Conservation (phyloP, 2,113 vertebrate species). For the Australoheros scitulus region DNA sequence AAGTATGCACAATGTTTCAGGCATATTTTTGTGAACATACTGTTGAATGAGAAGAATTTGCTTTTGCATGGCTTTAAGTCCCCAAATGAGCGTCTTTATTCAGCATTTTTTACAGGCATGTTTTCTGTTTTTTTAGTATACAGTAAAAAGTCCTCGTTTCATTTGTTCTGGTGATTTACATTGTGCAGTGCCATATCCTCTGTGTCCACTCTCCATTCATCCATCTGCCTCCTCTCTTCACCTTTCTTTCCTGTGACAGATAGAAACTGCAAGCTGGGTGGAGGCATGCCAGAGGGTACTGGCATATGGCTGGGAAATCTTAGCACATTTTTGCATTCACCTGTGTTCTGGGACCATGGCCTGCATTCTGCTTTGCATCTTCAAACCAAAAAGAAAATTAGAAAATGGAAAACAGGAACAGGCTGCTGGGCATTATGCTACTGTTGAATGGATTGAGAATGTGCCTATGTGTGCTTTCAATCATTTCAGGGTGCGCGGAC, state of each 20-base stretch:
- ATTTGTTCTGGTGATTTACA: slow-evolving; percentile 49
- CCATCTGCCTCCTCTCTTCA: slow-evolving; percentile 10
- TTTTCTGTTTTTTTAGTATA: not conserved
- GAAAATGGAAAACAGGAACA: not conserved
- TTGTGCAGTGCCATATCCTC: slow-evolving; percentile 13
- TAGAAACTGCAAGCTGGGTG: slow-evolving; percentile 39
- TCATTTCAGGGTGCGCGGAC: not conserved
- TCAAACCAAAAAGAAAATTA: not conserved
- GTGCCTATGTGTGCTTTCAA: not conserved
- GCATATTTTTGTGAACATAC: slow-evolving; percentile 14
- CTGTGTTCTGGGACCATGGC: slow-evolving; percentile 26
- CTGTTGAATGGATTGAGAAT: not conserved
- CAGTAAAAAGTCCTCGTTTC: not conserved
- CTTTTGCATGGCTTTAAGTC: slow-evolving; percentile 13
- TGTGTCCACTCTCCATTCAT: not conserved
- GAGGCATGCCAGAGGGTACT: slow-evolving; percentile 57
- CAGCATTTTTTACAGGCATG: not conserved
- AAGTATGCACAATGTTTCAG: slow-evolving; percentile 33
- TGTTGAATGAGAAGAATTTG: slow-evolving; percentile 34
- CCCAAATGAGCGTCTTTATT: slow-evolving; percentile 13
- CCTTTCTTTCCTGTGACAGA: slow-evolving; percentile 30
- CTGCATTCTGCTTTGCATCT: slow-evolving; percentile 10
- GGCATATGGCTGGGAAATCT: slow-evolving; percentile 43
- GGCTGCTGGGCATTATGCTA: slow-evolving; percentile 25
- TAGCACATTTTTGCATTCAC: slow-evolving; percentile 42